Evolutionary conservation across 2,888 invertebrate species (phyloP), one percentile per base, ranked within the genome.

Genomic region (Panopea generosa): DNA sequence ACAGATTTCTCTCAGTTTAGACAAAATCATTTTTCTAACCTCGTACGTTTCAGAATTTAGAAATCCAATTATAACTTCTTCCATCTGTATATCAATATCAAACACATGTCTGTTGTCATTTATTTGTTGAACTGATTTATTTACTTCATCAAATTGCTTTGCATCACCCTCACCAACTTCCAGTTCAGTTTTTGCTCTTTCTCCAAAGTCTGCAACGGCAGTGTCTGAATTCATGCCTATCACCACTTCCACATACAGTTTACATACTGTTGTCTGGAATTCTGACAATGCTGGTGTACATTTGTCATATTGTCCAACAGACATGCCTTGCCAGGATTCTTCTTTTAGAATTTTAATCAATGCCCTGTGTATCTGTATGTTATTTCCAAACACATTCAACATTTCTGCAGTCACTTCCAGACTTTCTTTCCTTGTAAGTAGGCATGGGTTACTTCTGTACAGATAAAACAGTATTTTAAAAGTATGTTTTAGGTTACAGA

Each of bases 341-440:
- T 49, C 26, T 9, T 26, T 0, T 20, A 72, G 16, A 24, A 68
- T 38, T 26, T 56, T 26, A 9, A 43, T 38, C n/a, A 77, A 33
- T n/a, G 20, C 45, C 2, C 38, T 11, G 6, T 33, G 49, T n/a
- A 80, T 66, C 14, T 22, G 29, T 2, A 40, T 6, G 14, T 63
- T 20, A 6, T 16, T 1, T 6, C 45, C 52, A 55, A 73, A 71
- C 14, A 24, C 43, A 20, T 49, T 27, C 4, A 68, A 38, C 33
- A 80, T 66, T 7, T 66, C 71, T 24, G 69, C 55, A 9, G 83
- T 70, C 9, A 86, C 61, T 38, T 84, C 80, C 20, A 88, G 63
- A 16, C 83, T 78, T 40, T 81, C 83, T 57, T 78, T 83, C 45
- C 85, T 83, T 16, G 85, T 86, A n/a, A 84, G 60, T 43, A 85